phyloP scores from a whole-genome alignment of 2,888 invertebrate genomes.

The Ecliptopera silaceata region DNA sequence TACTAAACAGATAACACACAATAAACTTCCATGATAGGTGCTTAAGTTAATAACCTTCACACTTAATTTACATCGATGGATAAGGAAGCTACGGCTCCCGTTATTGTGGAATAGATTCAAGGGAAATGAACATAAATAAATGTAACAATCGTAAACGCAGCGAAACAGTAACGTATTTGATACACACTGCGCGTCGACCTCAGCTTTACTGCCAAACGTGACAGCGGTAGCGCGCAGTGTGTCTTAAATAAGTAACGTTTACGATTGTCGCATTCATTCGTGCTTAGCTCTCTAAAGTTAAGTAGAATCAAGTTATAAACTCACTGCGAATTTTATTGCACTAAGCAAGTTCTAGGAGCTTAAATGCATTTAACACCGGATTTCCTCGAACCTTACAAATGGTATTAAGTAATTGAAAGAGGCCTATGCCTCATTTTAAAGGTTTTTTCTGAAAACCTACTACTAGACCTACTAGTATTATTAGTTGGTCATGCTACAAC shows the following conservation, averaged over 20 bases:
- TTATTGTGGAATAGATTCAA: too few species aligned
- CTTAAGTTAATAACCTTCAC: slow-evolving; percentile 11
- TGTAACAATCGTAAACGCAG: too few species aligned
- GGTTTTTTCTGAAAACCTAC: neutral
- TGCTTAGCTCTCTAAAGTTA: slow-evolving; percentile 17
- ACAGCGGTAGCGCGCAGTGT: too few species aligned
- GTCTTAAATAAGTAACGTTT: too few species aligned
- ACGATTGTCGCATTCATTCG: too few species aligned
- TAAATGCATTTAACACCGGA: slow-evolving; percentile 9
- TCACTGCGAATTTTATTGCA: slow-evolving; percentile 12
- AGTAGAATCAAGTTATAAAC: slow-evolving; percentile 17
- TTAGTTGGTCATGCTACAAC: too few species aligned
- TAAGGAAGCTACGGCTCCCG: slow-evolving; percentile 38
- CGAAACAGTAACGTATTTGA: too few species aligned
- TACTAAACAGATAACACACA: slow-evolving; percentile 7
- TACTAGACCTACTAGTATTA: too few species aligned
- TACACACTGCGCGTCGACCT: too few species aligned
- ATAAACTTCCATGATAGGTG: slow-evolving; percentile 11
- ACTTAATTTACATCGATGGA: slow-evolving; percentile 38
- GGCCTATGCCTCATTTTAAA: neutral
- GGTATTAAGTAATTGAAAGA: neutral
- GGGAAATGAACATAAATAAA: too few species aligned
- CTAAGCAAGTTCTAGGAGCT: slow-evolving; percentile 11
- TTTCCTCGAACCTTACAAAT: slow-evolving; percentile 2
- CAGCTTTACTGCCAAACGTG: too few species aligned